Conservation (phyloP, 2,797 vertebrate species). For the Enteromius thamalakanensis region DNA sequence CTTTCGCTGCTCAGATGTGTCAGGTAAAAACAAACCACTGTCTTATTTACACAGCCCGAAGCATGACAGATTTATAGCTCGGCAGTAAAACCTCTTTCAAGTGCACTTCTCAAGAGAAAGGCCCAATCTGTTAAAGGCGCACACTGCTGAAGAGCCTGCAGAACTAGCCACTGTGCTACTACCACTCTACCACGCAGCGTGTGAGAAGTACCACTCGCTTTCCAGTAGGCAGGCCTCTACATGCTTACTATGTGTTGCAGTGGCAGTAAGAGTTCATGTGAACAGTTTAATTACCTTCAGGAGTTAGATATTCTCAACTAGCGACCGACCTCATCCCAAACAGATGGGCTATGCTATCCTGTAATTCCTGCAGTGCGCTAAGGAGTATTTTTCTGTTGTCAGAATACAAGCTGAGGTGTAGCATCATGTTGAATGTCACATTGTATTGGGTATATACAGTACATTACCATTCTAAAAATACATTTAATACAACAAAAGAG, state of each 20-base stretch:
- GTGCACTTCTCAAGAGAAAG: slow-evolving; percentile 64
- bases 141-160: slow-evolving; percentile 50
- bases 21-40: slow-evolving; percentile 53
- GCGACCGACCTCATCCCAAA: slow-evolving; percentile 52
- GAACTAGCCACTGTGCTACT: slow-evolving; percentile 44
- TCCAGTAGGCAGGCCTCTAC: background rate
- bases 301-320: slow-evolving; percentile 11
- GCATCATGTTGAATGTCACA: background rate
- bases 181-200: background rate
- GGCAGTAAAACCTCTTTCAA: slow-evolving; percentile 63
- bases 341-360: slow-evolving; percentile 27
- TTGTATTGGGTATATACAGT: background rate
- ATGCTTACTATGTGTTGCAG: background rate
- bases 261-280: slow-evolving; percentile 11
- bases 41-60: slow-evolving; percentile 54
- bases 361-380: background rate
- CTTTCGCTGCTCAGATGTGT: slow-evolving; percentile 54
- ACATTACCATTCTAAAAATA: background rate
- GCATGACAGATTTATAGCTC: slow-evolving; percentile 61
- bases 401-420: background rate
- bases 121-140: slow-evolving; percentile 57
- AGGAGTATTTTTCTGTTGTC: slow-evolving; percentile 23
- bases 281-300: slow-evolving; percentile 13
- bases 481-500: background rate
- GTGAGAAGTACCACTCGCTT: slow-evolving; percentile 12